Evolutionary conservation across 53 echinoderm and acorn worm species (phyloP).

Genomic region (Arbacia lixula): DNA sequence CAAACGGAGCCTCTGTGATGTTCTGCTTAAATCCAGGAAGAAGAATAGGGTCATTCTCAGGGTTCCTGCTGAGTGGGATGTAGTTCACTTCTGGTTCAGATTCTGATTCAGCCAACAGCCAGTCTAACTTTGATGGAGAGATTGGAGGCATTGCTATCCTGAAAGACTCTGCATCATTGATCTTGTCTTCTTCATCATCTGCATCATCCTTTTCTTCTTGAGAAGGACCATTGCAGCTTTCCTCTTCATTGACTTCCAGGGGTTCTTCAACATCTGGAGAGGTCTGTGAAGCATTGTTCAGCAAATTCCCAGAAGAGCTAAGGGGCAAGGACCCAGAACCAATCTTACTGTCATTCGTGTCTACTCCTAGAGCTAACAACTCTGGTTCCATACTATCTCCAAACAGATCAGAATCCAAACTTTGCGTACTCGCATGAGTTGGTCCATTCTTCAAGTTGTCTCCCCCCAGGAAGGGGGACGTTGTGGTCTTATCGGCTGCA

Average conservation of each 20-base stretch:
- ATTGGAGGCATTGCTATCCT: slow-evolving; percentile 59
- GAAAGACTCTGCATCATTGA: slow-evolving; percentile 47
- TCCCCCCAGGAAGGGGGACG: slow-evolving; percentile 3
- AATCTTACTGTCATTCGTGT: slow-evolving; percentile 20
- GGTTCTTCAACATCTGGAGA: not conserved
- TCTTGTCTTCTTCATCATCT: not conserved
- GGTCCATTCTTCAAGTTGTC: slow-evolving; percentile 56
- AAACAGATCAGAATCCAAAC: slow-evolving; percentile 77
- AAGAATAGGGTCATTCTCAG: slow-evolving; percentile 25
- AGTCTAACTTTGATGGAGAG: slow-evolving; percentile 74
- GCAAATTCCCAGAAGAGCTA: not conserved
- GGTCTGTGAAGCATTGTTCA: not conserved
- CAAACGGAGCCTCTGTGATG: not conserved
- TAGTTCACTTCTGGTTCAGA: slow-evolving; percentile 26
- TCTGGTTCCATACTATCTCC: slow-evolving; percentile 77
- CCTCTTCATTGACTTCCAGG: not conserved
- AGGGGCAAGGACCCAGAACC: not conserved
- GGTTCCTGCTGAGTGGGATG: slow-evolving; percentile 21
- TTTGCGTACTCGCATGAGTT: slow-evolving; percentile 61
- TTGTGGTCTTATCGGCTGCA: slow-evolving; percentile 56
- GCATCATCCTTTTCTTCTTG: slow-evolving; percentile 14
- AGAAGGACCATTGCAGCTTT: no score
- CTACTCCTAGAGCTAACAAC: slow-evolving; percentile 65
- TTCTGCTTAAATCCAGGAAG: slow-evolving; percentile 32
- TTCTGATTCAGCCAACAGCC: slow-evolving; percentile 72